These are phyloP conservation scores for Ametastegia equiseti DNA, from an alignment of 2,888 invertebrate species.

Conservation along the genomic window DNA sequence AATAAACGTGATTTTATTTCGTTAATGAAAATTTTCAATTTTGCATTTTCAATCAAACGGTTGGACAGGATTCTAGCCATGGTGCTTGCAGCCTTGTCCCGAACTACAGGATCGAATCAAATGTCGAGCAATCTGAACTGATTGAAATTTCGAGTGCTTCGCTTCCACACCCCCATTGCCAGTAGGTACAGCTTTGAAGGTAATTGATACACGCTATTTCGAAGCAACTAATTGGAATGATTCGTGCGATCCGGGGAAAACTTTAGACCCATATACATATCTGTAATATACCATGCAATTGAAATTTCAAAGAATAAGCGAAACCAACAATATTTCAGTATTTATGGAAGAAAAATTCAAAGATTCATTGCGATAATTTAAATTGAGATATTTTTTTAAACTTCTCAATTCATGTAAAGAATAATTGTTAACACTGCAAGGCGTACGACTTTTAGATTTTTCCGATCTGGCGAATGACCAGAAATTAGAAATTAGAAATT, in stretches of 20 bases:
- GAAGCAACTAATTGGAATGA: neutral
- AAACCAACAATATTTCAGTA: too few relatives aligned
- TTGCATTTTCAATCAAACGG: neutral
- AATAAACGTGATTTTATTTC: neutral
- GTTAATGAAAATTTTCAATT: neutral
- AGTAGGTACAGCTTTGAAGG: neutral
- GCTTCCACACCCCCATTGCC: neutral
- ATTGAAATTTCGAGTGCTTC: conserved; percentile 6
- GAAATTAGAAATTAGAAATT: too few relatives aligned
- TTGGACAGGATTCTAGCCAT: too few relatives aligned
- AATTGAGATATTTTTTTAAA: too few relatives aligned
- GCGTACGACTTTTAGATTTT: too few relatives aligned
- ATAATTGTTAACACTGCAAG: too few relatives aligned
- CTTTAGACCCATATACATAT: too few relatives aligned
- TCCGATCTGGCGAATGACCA: too few relatives aligned
- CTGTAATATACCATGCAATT: neutral
- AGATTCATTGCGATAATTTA: too few relatives aligned
- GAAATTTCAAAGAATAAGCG: neutral
- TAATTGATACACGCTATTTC: neutral
- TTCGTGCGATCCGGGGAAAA: too few relatives aligned
- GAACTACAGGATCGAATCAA: neutral
- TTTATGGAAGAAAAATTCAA: too few relatives aligned
- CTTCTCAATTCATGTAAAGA: too few relatives aligned
- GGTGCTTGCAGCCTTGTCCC: neutral
- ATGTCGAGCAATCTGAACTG: conserved; percentile 7